phyloP scores from a whole-genome alignment of 1,140 invertebrate species.

The Agraylea sexmaculata region DNA sequence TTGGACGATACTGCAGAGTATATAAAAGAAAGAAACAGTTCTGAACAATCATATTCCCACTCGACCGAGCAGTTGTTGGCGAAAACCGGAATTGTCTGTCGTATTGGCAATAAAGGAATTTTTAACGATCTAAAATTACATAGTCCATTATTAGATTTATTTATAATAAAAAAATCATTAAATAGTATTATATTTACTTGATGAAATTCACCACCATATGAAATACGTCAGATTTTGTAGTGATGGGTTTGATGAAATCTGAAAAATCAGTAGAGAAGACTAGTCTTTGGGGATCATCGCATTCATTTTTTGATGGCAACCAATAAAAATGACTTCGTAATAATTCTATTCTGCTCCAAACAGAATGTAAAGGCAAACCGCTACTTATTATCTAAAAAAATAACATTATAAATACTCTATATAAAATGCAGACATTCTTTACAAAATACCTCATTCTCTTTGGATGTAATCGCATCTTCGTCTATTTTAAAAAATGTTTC shows the following conservation, averaged over 20 bases:
- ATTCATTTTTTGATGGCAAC: conserved; percentile 12
- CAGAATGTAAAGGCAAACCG: conserved; percentile 16
- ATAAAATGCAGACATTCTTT: not conserved
- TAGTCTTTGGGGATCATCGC: conserved; percentile 18
- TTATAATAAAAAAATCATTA: conserved; percentile 4
- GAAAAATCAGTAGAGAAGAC: conserved; percentile 18
- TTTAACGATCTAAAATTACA: conserved; percentile 15
- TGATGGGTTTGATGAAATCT: conserved; percentile 19
- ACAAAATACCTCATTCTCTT: conserved; percentile 18
- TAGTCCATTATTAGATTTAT: not conserved
- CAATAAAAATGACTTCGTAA: conserved; percentile 12
- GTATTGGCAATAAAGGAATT: conserved; percentile 14
- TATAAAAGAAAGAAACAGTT: conserved; percentile 11
- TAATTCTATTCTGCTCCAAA: conserved; percentile 16
- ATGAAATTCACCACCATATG: conserved; percentile 14
- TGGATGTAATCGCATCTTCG: conserved; percentile 7
- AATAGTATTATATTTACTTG: conserved; percentile 10
- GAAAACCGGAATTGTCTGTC: conserved; percentile 3
- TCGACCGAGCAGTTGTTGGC: conserved; percentile 10
- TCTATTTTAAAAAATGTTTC: conserved; percentile 10
- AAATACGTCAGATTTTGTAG: conserved; percentile 13
- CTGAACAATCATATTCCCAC: conserved; percentile 17
- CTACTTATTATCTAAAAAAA: conserved; percentile 17
- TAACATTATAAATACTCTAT: not conserved
- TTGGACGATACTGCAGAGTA: conserved; percentile 13